phyloP scores from a whole-genome alignment of 2,113 vertebrate genomes.

The Boulengeromyrus knoepffleri region DNA sequence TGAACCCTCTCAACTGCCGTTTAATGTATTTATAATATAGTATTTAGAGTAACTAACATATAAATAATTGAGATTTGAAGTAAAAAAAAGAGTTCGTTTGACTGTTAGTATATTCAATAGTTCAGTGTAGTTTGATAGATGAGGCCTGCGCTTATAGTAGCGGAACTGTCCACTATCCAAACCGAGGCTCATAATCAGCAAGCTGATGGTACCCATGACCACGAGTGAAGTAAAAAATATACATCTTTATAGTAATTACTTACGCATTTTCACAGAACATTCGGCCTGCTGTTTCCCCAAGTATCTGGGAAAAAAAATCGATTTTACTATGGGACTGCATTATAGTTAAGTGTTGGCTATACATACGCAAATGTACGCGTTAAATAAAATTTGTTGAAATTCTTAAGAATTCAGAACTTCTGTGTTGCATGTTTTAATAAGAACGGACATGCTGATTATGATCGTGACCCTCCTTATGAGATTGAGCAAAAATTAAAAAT shows the following conservation, averaged over 20 bases:
- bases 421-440: background rate
- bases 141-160: background rate
- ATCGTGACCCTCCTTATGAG: background rate
- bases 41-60: background rate
- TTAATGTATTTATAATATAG: background rate
- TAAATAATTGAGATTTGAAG: background rate
- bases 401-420: background rate
- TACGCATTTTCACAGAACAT: background rate
- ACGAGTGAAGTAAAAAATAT: background rate
- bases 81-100: background rate
- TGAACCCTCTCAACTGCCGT: background rate
- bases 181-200: background rate
- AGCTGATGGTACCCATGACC: background rate
- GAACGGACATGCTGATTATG: background rate
- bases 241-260: background rate
- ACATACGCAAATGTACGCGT: background rate
- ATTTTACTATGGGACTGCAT: background rate
- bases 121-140: background rate
- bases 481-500: background rate
- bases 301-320: background rate
- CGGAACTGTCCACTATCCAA: background rate
- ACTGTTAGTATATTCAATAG: background rate
- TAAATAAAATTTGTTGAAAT: background rate
- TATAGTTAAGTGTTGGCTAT: background rate
- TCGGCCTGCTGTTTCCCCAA: background rate